These are phyloP conservation scores for Hylaeus volcanicus DNA, from an alignment of 1,140 invertebrate genomes.

Conservation along the genomic window DNA sequence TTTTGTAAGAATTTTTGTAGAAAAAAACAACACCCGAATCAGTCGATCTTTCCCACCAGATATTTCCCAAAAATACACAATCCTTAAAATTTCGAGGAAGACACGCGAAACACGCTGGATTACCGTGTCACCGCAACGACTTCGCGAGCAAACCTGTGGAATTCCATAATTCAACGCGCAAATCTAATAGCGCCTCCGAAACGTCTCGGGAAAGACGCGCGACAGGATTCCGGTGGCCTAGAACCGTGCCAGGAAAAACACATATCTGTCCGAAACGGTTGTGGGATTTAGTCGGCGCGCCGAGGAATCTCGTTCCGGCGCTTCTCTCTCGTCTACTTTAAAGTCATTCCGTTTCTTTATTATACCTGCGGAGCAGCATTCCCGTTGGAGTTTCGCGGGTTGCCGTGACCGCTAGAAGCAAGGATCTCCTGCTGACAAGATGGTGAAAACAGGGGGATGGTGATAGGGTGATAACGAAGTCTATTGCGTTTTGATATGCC, in stretches of 20 bases:
- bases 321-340: conserved; percentile 15
- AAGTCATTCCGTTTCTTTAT: conserved; percentile 32
- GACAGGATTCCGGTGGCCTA: not conserved
- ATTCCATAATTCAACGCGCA: conserved; percentile 9
- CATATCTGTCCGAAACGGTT: not conserved
- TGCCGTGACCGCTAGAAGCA: not conserved
- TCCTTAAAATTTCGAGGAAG: not conserved
- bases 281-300: not conserved
- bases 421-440: not conserved
- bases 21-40: not conserved
- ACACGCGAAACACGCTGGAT: not conserved
- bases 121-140: not conserved
- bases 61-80: too few relatives aligned
- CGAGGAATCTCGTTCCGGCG: conserved; percentile 42
- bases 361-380: conserved; percentile 25
- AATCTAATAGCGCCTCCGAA: not conserved
- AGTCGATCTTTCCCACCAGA: too few relatives aligned
- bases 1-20: too few relatives aligned
- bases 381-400: conserved; percentile 8
- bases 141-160: not conserved
- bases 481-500: too few relatives aligned
- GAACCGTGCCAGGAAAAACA: conserved; percentile 4
- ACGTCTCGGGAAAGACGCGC: not conserved
- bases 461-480: too few relatives aligned
- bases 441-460: too few relatives aligned